phyloP scores from a whole-genome alignment of 1,140 invertebrate species.

The Tetramorium simillimum region DNA sequence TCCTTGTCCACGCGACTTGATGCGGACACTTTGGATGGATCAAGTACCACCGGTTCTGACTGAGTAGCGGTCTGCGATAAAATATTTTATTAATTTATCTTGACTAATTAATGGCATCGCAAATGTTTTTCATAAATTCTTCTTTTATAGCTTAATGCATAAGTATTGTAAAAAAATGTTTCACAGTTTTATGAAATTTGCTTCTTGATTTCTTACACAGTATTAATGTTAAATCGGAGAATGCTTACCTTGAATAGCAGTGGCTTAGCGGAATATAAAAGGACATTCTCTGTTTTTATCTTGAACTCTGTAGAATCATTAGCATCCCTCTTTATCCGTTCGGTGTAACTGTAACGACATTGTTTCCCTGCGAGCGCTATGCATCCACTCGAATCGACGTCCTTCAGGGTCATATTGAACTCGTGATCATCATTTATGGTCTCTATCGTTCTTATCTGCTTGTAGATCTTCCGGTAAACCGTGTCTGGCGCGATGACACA shows the following conservation, averaged over 20 bases:
- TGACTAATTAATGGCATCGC: not conserved
- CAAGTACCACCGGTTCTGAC: not conserved
- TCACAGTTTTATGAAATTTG: not conserved
- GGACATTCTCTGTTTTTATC: constrained; percentile 59
- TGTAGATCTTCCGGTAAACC: constrained; percentile 74
- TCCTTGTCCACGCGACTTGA: too few relatives aligned
- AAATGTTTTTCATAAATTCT: not conserved
- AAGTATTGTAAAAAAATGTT: not conserved
- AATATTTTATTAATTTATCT: not conserved
- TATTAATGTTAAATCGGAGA: not conserved
- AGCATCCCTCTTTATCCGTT: constrained; percentile 75
- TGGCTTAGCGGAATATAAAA: constrained; percentile 75
- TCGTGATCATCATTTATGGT: constrained; percentile 78
- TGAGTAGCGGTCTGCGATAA: constrained; percentile 7
- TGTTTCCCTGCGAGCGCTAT: constrained; percentile 79
- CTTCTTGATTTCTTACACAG: not conserved
- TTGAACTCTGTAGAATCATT: constrained; percentile 34
- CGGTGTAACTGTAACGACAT: constrained; percentile 75
- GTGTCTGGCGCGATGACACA: constrained; percentile 76
- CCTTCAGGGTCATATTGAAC: constrained; percentile 72
- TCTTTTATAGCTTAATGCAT: not conserved
- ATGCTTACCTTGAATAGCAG: constrained; percentile 72
- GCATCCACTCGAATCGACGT: constrained; percentile 74
- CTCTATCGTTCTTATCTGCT: constrained; percentile 67
- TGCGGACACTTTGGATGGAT: not conserved